A percentile compares a stretch with the other conserved stretches of the same genome.
Conservation (phyloP, 2,113 vertebrate species). For the Python bivittatus region DNA sequence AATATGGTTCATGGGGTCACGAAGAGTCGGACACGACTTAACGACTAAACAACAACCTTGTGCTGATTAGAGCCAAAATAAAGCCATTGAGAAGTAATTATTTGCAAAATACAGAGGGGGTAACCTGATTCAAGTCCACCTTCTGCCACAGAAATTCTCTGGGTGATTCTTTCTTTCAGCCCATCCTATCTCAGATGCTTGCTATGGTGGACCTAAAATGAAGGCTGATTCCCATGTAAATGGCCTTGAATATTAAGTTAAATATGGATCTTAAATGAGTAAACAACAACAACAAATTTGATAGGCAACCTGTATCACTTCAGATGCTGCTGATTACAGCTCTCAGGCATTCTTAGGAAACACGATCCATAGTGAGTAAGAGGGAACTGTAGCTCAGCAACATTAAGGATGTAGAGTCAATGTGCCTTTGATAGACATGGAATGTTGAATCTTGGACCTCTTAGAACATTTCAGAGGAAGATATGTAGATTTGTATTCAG, state of each 20-base stretch:
- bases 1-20: too few species aligned
- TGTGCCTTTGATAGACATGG: neutral
- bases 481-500: neutral
- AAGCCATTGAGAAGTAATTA: neutral
- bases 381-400: neutral
- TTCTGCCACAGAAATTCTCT: neutral
- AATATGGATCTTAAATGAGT: neutral
- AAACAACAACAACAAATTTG: neutral
- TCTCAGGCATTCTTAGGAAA: neutral
- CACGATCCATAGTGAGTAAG: neutral
- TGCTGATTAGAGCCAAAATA: neutral
- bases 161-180: neutral
- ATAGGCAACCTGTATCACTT: neutral
- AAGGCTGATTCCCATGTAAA: neutral
- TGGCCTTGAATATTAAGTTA: neutral
- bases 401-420: neutral
- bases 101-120: neutral
- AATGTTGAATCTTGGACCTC: neutral
- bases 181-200: neutral
- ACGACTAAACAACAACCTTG: too few species aligned
- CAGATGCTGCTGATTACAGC: neutral
- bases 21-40: too few species aligned
- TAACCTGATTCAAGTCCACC: neutral
- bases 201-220: neutral
- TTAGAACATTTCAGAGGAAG: neutral